phyloP scores from a whole-genome alignment of 2,888 invertebrate species.

The Meta bourneti region DNA sequence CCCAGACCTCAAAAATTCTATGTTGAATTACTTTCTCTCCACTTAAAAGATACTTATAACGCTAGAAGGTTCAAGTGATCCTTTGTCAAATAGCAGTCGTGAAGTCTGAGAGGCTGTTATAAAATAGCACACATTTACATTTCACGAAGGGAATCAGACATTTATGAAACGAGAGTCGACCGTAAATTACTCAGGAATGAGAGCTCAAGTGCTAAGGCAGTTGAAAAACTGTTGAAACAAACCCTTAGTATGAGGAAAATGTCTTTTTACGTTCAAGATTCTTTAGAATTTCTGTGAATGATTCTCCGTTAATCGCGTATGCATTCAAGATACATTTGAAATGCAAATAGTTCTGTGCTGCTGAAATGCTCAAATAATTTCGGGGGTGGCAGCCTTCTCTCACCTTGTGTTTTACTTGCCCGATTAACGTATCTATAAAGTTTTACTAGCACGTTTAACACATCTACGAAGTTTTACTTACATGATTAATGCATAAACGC shows the following conservation, averaged over 20 bases:
- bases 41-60: too few species aligned
- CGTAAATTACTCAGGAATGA: background rate
- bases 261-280: background rate
- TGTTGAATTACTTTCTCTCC: too few species aligned
- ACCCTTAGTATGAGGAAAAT: background rate
- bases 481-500: too few species aligned
- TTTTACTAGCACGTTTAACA: too few species aligned
- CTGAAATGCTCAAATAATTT: background rate
- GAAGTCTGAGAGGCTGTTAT: background rate
- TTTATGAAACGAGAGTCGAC: background rate
- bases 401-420: background rate
- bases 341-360: background rate
- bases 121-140: background rate
- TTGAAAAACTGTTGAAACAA: background rate
- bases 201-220: background rate
- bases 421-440: too few species aligned
- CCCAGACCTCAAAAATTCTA: too few species aligned
- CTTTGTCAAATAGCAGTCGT: background rate
- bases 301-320: background rate
- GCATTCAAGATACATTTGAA: background rate
- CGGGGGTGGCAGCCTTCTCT: background rate
- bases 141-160: background rate
- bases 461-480: too few species aligned
- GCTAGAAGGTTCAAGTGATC: background rate
- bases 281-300: background rate